Base-by-base conservation (phyloP, 2,113 vertebrate genomes). In the Hypanus sabinus region DNA sequence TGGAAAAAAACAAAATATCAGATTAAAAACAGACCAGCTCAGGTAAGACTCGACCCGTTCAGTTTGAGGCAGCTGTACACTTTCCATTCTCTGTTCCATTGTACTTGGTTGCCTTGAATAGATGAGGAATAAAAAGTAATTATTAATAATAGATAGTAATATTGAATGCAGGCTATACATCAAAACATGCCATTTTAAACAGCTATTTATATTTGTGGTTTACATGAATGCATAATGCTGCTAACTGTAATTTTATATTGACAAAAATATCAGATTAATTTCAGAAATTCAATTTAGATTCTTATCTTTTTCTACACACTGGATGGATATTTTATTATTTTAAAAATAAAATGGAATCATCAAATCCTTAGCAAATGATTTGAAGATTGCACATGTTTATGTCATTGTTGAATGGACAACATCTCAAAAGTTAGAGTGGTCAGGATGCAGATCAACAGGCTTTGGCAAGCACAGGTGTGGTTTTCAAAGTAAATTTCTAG, bases 21-120 rank as follows among this genome's bases (percentile, higher is more conserved):
- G 70, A 93, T 71, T 93, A 18, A 71, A 93, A 93, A 93, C 65
- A 75, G 91, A 93, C 91, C 91, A 93, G 36, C 70, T 27, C 91
- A 75, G 46, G 33, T 93, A 93, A 16, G 91, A 16, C 24, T 71
- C 20, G 22, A 75, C 70, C 24, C 38, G 68, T 93, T 93, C 91
- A 8, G 16, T 0, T 18, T 90, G 30, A 62, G 60, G 7, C 22
- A 90, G n/a, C 73, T 93, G 33, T 55, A 93, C 16, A 38, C 4
- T 55, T 93, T 27, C 22, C 70, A 93, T 73, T 8, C 36, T 73
- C 65, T 71, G 57, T 88, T 88, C 85, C 18, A 90, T 65, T 6
- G 14, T 65, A 4, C 12, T 1, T 57, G 20, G 85, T 90, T 65
- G 62, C 30, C 30, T 57, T 90, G n/a, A 90, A 90, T 68, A 33